Base-by-base conservation (phyloP, 2,113 vertebrate species). In the Dromas ardeola region DNA sequence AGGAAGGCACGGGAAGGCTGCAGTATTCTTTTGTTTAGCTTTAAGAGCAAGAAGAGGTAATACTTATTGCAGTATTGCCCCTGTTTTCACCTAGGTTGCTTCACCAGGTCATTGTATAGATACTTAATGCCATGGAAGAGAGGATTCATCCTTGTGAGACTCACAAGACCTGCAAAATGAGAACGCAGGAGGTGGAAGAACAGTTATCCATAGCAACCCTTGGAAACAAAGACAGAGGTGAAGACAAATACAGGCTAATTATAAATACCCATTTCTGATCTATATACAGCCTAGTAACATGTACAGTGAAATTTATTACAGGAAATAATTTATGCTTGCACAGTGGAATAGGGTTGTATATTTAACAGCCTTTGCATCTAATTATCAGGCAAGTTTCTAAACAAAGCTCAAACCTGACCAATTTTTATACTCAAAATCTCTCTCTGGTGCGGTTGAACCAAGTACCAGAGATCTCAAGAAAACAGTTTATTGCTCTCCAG, bases 171-270 rank as follows among this genome's bases (percentile, higher is more conserved):
- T 83, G 38, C 63, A 90, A 88, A 95, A 92, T 81, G 81, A 89
- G 89, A 81, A 67, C 67, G 50, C 26, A 38, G 43, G 63, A 94
- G 92, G 45, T 86, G 50, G 81, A 93, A 93, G 79, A 93, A 78
- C 45, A 73, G 79, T 95, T 88, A 63, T 87, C 81, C 81, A 86
- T 91, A 90, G 95, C 95, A 95, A 90, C 96, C 58, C 82, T 96
- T 83, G 86, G 93, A 90, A 96, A 95, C 78, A 96, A 94, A 89
- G 95, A 95, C 58, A 91, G 91, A 94, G 84, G 96, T 96, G 95
- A 95, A 94, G 90, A 85, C 66, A 91, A 96, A 91, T 43, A 42
- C 40, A 10, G 66, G 84, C 90, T 96, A 94, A 94, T 95, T 96
- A 96, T 94, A 95, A 96, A 94, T 84, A 94, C 19, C 84, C 79